Percentiles rank a stretch among this genome's conserved stretches.
phyloP scores from a whole-genome alignment of 2,797 vertebrate species.

The Catamblyrhynchus diadema region DNA sequence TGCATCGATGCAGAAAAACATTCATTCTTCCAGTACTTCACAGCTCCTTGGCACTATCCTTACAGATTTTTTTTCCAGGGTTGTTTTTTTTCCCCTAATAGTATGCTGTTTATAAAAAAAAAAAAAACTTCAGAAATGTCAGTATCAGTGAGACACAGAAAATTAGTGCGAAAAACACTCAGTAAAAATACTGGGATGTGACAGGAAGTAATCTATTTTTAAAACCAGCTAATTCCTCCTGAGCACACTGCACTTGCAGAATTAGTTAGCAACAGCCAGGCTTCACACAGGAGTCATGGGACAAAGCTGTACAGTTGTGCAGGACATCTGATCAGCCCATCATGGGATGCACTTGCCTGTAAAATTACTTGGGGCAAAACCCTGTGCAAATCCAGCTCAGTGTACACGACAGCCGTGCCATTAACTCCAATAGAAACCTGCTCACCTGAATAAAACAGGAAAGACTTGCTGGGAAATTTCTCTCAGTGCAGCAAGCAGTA shows the following conservation, averaged over 20 bases:
- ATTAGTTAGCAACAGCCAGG: background rate
- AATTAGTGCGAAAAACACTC: background rate
- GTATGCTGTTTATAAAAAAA: background rate
- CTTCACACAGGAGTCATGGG: background rate
- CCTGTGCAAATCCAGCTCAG: background rate
- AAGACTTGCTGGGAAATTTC: background rate
- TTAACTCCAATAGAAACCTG: background rate
- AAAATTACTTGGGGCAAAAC: conserved; percentile 4
- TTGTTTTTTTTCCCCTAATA: background rate
- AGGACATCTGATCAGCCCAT: background rate
- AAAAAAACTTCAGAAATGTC: background rate
- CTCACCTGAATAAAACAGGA: background rate
- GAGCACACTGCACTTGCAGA: background rate
- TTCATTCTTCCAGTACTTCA: background rate
- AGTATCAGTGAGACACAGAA: background rate
- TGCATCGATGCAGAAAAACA: background rate
- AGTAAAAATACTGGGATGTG: background rate
- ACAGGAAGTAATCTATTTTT: conserved; percentile 23
- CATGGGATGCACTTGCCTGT: background rate
- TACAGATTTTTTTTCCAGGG: background rate
- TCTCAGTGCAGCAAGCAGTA: background rate
- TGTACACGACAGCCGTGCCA: background rate
- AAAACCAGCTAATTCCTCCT: conserved; percentile 31
- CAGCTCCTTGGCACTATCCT: background rate
- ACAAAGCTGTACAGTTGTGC: background rate